These are phyloP conservation scores for Exocentrus adspersus DNA, from an alignment of 2,888 invertebrate genomes.

Conservation along the genomic window DNA sequence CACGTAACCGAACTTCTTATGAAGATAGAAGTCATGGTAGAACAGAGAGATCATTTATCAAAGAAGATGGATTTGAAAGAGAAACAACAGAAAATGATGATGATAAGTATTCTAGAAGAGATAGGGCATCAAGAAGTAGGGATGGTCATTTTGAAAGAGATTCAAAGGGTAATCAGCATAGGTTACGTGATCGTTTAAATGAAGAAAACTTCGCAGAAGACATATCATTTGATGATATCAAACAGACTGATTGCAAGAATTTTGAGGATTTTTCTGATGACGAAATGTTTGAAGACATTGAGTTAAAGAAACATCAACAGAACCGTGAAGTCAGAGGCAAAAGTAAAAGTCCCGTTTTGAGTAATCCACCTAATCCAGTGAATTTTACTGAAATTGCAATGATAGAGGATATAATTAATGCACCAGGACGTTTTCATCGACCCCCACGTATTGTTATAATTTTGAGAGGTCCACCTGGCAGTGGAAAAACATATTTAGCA, in stretches of 20 bases:
- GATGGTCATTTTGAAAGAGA: constrained; percentile 1
- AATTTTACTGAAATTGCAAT: constrained; percentile 31
- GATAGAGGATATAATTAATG: constrained; percentile 85
- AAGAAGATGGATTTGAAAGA: constrained; percentile 1
- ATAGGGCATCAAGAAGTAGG: constrained; percentile 2
- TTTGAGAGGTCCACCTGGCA: constrained; percentile 91
- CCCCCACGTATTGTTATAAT: constrained; percentile 87
- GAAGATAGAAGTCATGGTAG: constrained; percentile 2
- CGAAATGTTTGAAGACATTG: constrained; percentile 42
- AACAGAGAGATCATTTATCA: background rate
- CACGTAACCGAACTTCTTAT: constrained; percentile 1
- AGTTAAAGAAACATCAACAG: constrained; percentile 30
- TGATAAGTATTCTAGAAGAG: background rate
- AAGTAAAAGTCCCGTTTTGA: constrained; percentile 36
- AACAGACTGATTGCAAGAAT: constrained; percentile 32
- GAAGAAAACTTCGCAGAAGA: no score
- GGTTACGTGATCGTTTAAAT: background rate
- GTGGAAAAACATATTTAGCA: constrained; percentile 92
- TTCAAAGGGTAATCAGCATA: background rate
- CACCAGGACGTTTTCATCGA: constrained; percentile 82
- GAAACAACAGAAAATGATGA: constrained; percentile 3
- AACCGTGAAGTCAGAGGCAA: constrained; percentile 19
- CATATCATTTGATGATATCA: background rate
- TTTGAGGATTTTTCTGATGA: constrained; percentile 47
- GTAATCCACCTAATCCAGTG: constrained; percentile 41